Base-by-base conservation (phyloP, 2,888 invertebrate genomes). In the Timema cristinae region DNA sequence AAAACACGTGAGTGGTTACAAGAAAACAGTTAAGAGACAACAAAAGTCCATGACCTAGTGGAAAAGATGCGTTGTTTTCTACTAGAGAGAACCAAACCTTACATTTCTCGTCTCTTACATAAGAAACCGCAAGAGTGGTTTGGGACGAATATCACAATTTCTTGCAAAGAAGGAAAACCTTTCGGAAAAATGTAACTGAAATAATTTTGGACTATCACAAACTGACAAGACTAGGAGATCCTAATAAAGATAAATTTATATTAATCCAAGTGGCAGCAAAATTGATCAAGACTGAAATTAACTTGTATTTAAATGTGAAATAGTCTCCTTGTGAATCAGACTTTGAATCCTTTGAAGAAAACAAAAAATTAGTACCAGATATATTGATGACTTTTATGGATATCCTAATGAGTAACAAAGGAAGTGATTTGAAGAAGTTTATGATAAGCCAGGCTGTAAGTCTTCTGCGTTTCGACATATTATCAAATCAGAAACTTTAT, bases 291-390 rank as follows among this genome's bases (percentile, higher is more conserved):
- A 61, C 8, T 15, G 61, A 61, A 61, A 61, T 61, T 61, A 61
- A 15, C 47, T 61, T 61, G 61, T 61, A 11, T 61, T 16, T 15
- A 16, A 16, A 9, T 47, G 16, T 61, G 61, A 47, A 61, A 9
- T 61, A 47, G 61, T 61, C 16, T 61, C 61, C 61, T 61, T 47
- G 61, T 61, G 61, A 16, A 61, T 61, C 61, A 61, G 61, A 61
- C 47, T 47, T 61, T 15, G 61, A 16, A 61, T 61, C 61, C 16
- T 47, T n/a, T n/a, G n/a, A n/a, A n/a, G n/a, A n/a, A n/a, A n/a
- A n/a, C n/a, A n/a, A n/a, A n/a, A n/a, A 61, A 61, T 47, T 61
- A 8, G 10, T 61, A 61, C 61, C 61, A 61, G 32, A 16, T 61
- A 47, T 61, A 7, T 61, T 61, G 47, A 16, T 47, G 16, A 61